Conservation (phyloP, 2,888 invertebrate species). For the Chesias legatella region DNA sequence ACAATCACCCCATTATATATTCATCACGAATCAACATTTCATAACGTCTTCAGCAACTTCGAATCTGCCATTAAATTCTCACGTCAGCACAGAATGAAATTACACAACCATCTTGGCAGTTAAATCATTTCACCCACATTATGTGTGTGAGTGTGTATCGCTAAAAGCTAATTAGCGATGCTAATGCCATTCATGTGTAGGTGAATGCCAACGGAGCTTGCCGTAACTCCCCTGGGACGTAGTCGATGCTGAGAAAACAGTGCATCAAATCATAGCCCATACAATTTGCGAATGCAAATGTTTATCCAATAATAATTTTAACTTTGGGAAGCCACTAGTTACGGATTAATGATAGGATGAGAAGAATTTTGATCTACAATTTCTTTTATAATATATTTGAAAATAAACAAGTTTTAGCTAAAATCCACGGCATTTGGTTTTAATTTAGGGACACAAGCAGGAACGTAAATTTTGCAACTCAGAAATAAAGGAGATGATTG, state of each 20-base stretch:
- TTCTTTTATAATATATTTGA: no score
- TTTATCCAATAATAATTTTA: no score
- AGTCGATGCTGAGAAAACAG: neutral
- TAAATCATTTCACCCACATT: conserved; percentile 8
- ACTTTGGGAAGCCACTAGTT: no score
- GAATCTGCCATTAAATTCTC: neutral
- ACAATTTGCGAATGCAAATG: no score
- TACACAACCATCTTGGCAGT: conserved; percentile 3
- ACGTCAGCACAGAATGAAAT: conserved; percentile 6
- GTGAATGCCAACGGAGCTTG: conserved; percentile 4
- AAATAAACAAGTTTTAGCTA: no score
- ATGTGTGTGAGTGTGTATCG: conserved; percentile 25
- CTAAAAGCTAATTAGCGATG: conserved; percentile 45
- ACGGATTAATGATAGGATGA: no score
- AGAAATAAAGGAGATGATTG: no score
- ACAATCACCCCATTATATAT: neutral
- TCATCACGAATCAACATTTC: conserved; percentile 1
- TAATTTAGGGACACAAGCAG: no score
- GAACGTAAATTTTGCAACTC: no score
- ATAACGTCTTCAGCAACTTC: conserved; percentile 1
- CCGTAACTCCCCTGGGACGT: conserved; percentile 1
- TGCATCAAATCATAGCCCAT: no score
- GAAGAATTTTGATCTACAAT: no score
- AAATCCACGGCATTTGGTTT: no score
- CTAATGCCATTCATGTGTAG: conserved; percentile 44